Evolutionary conservation across 64 coral and sea anemone species (phyloP), one percentile per base, ranked within the genome.

Genomic region (Acropora tenuis): DNA sequence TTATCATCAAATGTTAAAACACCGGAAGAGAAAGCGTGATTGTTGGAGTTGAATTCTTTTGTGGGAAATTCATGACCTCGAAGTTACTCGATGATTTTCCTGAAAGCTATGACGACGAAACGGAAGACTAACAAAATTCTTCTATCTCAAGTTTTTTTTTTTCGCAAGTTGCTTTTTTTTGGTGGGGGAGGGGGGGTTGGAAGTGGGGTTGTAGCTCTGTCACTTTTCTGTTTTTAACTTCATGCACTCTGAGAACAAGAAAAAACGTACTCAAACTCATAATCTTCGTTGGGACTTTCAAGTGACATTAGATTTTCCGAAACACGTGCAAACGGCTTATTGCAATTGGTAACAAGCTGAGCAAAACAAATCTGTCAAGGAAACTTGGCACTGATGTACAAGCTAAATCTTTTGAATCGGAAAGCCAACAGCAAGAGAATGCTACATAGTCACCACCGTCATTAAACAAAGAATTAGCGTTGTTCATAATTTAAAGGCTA

Each of bases 1-100:
- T 85, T 85, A 45, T 85, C 65, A 47, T 85, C 58, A 6, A 42
- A 68, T 71, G 2, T 71, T 1, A 46, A n/a, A 67, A 47, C 61
- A 85, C 63, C 69, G 82, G 82, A 85, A 69, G 47, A 71, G 66
- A 18, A 16, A 48, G 16, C 45, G 20, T 85, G 61, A 19, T 85
- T 85, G 44, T 85, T 78, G 48, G 12, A 85, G 44, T 85, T 61
- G 50, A 85, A 85, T 85, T 85, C 82, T 40, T 72, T 18, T 69
- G 44, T 30, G 82, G 48, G 11, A 85, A 85, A 85, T 71, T 71
- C 82, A 46, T 67, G 30, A 30, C 30, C 30, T 30, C 30, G 53
- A 6, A 19, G 59, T 41, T 2, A 2, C 7, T 41, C 5, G 10
- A 52, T 53, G 41, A 42, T 13, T 2, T 10, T 45, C 30, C 72